Conservation (phyloP, 2,113 vertebrate species). For the Cercocebus atys region DNA sequence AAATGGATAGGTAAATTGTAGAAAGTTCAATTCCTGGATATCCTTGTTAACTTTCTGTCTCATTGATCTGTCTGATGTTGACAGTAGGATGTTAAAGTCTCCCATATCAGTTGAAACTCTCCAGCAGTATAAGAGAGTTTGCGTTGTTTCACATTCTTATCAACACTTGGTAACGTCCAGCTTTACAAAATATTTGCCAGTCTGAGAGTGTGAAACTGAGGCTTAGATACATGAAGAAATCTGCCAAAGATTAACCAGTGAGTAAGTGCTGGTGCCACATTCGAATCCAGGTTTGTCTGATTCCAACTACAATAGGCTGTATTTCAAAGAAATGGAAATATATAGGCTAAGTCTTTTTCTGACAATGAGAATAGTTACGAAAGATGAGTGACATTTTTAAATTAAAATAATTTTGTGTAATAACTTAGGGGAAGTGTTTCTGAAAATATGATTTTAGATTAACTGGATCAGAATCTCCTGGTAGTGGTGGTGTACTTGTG, state of each 20-base stretch:
- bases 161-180: background rate
- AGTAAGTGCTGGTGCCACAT: conserved; percentile 15
- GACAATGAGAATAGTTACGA: background rate
- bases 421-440: background rate
- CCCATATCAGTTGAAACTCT: background rate
- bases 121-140: conserved; percentile 11
- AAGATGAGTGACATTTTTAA: conserved; percentile 31
- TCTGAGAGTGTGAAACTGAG: background rate
- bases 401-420: conserved; percentile 42
- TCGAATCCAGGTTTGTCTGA: background rate
- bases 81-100: too few species aligned
- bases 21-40: background rate
- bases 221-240: background rate
- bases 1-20: background rate
- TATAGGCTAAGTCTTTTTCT: background rate
- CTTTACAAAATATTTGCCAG: background rate
- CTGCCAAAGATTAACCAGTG: background rate
- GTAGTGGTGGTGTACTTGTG: background rate
- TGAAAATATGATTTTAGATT: conserved; percentile 15
- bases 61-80: too few species aligned
- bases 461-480: background rate
- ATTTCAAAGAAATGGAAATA: conserved; percentile 53
- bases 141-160: background rate
- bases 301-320: background rate
- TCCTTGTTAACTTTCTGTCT: too few species aligned